These are phyloP conservation scores for Tapera naevia DNA, from an alignment of 2,797 vertebrate species.

Conservation along the genomic window DNA sequence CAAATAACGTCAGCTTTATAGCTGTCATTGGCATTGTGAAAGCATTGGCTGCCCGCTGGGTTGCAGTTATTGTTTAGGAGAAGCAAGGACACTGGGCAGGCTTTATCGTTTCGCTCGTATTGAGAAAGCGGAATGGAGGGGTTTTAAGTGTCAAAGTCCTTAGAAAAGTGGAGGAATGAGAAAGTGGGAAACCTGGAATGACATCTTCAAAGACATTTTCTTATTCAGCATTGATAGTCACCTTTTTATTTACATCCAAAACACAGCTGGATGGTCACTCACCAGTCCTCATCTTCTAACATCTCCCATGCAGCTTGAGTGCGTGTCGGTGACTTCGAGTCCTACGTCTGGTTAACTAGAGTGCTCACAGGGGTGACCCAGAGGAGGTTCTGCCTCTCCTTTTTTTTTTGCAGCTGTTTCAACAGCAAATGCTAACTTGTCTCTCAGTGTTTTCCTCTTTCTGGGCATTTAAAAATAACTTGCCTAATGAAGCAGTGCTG, in stretches of 20 bases:
- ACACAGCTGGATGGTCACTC: background rate
- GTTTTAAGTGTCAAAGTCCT: background rate
- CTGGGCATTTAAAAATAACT: constrained; percentile 69
- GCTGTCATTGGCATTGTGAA: background rate
- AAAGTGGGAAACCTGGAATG: background rate
- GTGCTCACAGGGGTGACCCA: background rate
- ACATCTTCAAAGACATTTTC: background rate
- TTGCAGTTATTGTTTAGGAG: background rate
- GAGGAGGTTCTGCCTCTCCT: background rate
- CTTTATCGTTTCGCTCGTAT: background rate
- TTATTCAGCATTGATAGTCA: background rate
- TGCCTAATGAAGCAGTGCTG: constrained; percentile 50
- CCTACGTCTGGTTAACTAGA: background rate
- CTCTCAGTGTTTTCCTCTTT: constrained; percentile 54
- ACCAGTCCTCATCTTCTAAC: background rate
- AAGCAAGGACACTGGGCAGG: background rate
- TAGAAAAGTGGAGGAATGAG: background rate
- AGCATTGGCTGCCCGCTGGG: background rate
- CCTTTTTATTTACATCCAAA: background rate
- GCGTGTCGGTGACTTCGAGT: background rate
- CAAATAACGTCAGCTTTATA: background rate
- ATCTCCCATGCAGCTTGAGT: background rate
- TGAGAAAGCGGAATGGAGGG: background rate
- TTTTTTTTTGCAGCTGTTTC: constrained; percentile 15
- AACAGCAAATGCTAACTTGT: constrained; percentile 49